A percentile compares a stretch with the other conserved stretches of the same genome.
phyloP scores from a whole-genome alignment of 2,113 vertebrate species.

The Ophthalmolycus amberensis region DNA sequence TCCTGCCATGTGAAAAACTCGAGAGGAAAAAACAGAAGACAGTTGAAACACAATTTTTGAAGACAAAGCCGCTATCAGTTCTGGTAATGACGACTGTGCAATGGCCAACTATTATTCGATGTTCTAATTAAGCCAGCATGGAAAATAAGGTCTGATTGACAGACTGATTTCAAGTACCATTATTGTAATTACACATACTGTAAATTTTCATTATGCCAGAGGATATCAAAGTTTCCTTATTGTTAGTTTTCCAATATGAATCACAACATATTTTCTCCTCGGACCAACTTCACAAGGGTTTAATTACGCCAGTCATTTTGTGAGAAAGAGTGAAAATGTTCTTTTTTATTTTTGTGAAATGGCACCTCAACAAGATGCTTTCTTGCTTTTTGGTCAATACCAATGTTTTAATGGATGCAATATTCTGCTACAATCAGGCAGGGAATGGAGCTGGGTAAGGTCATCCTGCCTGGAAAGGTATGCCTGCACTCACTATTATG shows the following conservation, averaged over 20 bases:
- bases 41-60: neutral
- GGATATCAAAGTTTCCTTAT: neutral
- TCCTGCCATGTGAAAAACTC: neutral
- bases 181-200: neutral
- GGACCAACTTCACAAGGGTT: neutral
- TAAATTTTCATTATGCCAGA: neutral
- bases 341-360: neutral
- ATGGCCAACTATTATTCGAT: neutral
- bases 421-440: neutral
- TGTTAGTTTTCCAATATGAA: neutral
- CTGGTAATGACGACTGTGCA: neutral
- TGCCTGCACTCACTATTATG: neutral
- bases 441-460: neutral
- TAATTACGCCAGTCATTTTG: neutral
- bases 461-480: neutral
- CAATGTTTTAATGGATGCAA: neutral
- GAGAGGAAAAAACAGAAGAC: neutral
- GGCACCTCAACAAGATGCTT: neutral
- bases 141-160: too few relatives aligned
- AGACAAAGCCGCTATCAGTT: neutral
- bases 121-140: neutral
- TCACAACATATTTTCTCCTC: neutral
- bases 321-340: neutral
- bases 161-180: neutral
- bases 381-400: neutral